phyloP scores from a whole-genome alignment of 2,797 vertebrate genomes.

The Staurois parvus region DNA sequence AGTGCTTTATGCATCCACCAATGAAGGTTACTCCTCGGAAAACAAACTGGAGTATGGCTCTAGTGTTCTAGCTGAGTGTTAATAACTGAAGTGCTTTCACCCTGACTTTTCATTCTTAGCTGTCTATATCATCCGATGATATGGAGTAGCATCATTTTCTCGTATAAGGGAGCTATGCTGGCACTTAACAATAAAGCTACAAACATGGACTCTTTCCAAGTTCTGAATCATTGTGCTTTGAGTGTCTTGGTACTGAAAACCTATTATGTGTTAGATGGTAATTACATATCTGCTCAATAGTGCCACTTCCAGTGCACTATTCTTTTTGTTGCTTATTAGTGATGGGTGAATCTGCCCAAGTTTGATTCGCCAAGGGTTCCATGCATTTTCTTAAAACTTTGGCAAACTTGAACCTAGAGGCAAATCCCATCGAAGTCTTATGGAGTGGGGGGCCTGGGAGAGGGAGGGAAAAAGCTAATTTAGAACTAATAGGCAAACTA shows the following conservation, averaged over 20 bases:
- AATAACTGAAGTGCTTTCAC: slow-evolving; percentile 68
- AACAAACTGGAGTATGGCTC: slow-evolving; percentile 62
- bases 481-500: too few species aligned
- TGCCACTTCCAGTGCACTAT: neutral
- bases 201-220: neutral
- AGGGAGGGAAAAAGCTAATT: too few species aligned
- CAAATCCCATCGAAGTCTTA: too few species aligned
- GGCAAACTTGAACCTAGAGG: too few species aligned
- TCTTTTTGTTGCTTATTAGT: too few species aligned
- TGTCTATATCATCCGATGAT: slow-evolving; percentile 34
- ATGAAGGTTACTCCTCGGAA: slow-evolving; percentile 64
- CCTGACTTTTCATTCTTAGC: slow-evolving; percentile 47
- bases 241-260: neutral
- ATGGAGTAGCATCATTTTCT: slow-evolving; percentile 31
- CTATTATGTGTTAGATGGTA: neutral
- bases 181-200: slow-evolving; percentile 14
- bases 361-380: too few species aligned
- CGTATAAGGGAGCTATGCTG: slow-evolving; percentile 29
- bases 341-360: too few species aligned
- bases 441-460: too few species aligned
- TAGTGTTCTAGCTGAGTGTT: slow-evolving; percentile 69
- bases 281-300: neutral
- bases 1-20: slow-evolving; percentile 64
- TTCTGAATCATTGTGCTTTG: neutral
- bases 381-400: too few species aligned